Base-by-base conservation (phyloP, 2,888 invertebrate species). In the Cordylochernes scorpioides region DNA sequence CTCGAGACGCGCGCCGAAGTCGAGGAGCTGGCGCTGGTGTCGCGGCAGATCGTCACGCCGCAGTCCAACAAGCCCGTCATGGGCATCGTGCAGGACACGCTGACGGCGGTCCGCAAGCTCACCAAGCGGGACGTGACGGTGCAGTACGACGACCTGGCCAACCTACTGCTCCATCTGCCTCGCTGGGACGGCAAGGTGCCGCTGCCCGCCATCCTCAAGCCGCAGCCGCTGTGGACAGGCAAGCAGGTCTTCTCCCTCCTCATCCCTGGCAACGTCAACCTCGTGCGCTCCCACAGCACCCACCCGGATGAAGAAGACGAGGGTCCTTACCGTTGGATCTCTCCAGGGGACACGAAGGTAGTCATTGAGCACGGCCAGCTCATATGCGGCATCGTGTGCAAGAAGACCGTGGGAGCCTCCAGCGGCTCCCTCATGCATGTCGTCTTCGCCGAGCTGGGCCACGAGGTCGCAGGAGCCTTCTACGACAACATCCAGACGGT, bases 131-230 rank as follows among this genome's bases (percentile, higher is more conserved):
- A 99, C 54, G 84, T 94, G 0, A 99, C 97, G 49, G 67, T 99
- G 4, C 86, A 88, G 35, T 80, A 86, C 52, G 84, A 84, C 48
- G 84, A 94, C 56, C 78, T 99, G 62, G 97, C 97, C 94, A 94
- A 91, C 53, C 61, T 99, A 29, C 64, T 99, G 6, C 91, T 99
- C 94, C 84, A 82, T 50, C 64, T 97, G 50, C 97, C 97, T 0
- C 82, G 77, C 42, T 99, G 97, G 97, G 82, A 97, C 59, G 97
- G 97, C 15, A 86, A 88, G 60, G 78, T 99, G 66, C 97, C 97
- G 0, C 78, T 86, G 48, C 97, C 97, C 0, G 80, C 86, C 41
- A 86, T 94, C 48, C 58, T 91, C 27, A 91, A 91, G 55, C 91
- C 94, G 0, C 75, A 77, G 50, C 84, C 88, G 0, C 50, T 91